phyloP scores from a whole-genome alignment of 2,797 vertebrate genomes.

The Enteromius thamalakanensis region DNA sequence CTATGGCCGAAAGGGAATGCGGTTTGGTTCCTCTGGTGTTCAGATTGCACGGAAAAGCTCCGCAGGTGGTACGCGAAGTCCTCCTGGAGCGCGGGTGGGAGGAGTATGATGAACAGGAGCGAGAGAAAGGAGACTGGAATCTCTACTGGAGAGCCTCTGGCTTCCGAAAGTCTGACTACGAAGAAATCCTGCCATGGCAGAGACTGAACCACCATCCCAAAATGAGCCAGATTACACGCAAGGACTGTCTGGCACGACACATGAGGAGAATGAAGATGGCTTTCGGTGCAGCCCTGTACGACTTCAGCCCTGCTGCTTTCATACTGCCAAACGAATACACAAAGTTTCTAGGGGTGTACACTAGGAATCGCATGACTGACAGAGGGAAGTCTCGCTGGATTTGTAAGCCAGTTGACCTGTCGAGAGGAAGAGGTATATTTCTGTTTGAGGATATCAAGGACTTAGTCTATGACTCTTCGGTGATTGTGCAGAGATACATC shows the following conservation, averaged over 20 bases:
- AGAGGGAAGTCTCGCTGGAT: constrained; percentile 73
- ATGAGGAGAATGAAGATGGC: constrained; percentile 77
- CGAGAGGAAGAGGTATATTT: constrained; percentile 80
- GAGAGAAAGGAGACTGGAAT: constrained; percentile 79
- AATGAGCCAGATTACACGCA: constrained; percentile 78
- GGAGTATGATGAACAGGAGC: constrained; percentile 70
- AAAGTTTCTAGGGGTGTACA: constrained; percentile 78
- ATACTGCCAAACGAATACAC: constrained; percentile 81
- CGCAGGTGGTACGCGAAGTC: constrained; percentile 78
- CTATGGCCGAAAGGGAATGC: constrained; percentile 59
- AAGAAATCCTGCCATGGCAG: constrained; percentile 80
- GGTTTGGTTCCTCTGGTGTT: constrained; percentile 71
- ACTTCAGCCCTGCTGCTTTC: constrained; percentile 80
- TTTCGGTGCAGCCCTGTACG: constrained; percentile 72
- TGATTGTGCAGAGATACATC: constrained; percentile 82
- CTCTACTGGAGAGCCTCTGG: constrained; percentile 78
- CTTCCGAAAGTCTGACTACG: constrained; percentile 74
- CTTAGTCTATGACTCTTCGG: constrained; percentile 76
- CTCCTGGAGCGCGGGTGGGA: constrained; percentile 83
- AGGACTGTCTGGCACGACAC: constrained; percentile 81
- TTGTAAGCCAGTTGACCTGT: constrained; percentile 82
- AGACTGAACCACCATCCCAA: constrained; percentile 86
- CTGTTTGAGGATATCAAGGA: constrained; percentile 81
- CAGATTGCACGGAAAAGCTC: constrained; percentile 72
- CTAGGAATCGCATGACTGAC: constrained; percentile 62